Conservation (phyloP, 1,140 invertebrate genomes). For the Hycleus cichorii region DNA sequence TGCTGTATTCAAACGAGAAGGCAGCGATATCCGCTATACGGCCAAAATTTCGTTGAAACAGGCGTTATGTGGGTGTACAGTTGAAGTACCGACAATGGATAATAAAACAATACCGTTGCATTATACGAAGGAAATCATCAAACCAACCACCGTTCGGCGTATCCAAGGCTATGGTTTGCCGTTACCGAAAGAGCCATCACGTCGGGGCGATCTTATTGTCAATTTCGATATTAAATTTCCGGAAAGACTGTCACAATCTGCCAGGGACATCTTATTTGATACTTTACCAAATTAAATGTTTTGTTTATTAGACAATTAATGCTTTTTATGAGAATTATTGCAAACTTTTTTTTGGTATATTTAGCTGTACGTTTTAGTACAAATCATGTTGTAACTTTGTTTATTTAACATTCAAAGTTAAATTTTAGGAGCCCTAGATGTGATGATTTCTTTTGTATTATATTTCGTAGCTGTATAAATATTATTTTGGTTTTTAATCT, state of each 20-base stretch:
- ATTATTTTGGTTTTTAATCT: too few species aligned
- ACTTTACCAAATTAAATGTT: conserved; percentile 49
- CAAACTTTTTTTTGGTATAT: neutral
- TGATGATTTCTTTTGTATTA: too few species aligned
- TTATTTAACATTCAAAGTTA: too few species aligned
- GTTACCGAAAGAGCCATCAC: conserved; percentile 71
- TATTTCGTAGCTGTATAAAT: too few species aligned
- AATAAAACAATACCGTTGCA: conserved; percentile 65
- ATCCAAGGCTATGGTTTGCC: conserved; percentile 79
- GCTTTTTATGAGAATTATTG: too few species aligned
- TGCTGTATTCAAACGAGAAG: conserved; percentile 76
- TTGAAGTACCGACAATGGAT: conserved; percentile 74
- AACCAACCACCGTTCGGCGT: conserved; percentile 68
- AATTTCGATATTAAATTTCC: conserved; percentile 89
- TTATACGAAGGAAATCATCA: conserved; percentile 67
- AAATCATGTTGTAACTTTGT: neutral
- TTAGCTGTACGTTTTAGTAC: conserved; percentile 13
- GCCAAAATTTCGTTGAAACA: conserved; percentile 73
- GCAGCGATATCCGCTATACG: conserved; percentile 73
- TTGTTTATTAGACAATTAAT: neutral
- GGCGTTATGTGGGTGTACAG: conserved; percentile 68
- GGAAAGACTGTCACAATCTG: conserved; percentile 55
- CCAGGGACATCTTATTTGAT: conserved; percentile 67
- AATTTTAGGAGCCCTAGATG: too few species aligned
- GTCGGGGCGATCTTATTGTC: conserved; percentile 79